A percentile compares a stretch with the other conserved stretches of the same genome.
phyloP scores from a whole-genome alignment of 2,888 invertebrate species.

The Spodoptera littoralis region DNA sequence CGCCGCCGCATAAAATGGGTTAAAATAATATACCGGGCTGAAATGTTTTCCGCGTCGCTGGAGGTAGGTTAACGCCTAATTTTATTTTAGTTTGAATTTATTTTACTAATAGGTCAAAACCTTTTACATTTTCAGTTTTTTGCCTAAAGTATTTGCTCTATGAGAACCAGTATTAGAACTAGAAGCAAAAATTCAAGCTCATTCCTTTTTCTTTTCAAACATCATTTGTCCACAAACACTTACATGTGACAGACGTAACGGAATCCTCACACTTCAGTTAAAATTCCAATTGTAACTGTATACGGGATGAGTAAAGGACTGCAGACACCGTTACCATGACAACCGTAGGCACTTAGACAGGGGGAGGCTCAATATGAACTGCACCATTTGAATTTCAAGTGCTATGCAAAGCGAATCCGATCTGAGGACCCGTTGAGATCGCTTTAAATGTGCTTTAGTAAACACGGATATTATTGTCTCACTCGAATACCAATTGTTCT shows the following conservation, averaged over 20 bases:
- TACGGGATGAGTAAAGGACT: conserved; percentile 44
- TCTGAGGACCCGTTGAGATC: conserved; percentile 71
- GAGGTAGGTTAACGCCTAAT: conserved; percentile 13
- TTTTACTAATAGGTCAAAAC: neutral
- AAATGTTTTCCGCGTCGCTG: conserved; percentile 34
- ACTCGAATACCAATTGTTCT: conserved; percentile 53
- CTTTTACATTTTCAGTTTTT: too few species aligned
- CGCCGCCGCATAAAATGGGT: conserved; percentile 21
- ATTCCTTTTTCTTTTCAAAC: neutral
- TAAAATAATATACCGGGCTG: conserved; percentile 38
- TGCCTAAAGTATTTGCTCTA: too few species aligned
- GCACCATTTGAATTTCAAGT: conserved; percentile 87
- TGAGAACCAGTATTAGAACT: too few species aligned
- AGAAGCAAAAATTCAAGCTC: neutral
- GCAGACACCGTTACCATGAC: conserved; percentile 69
- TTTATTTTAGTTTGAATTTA: conserved; percentile 11
- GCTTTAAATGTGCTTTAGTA: conserved; percentile 71
- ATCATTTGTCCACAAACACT: neutral
- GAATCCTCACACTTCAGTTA: conserved; percentile 26
- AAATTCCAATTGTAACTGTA: conserved; percentile 46
- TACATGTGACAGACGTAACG: conserved; percentile 11
- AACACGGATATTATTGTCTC: conserved; percentile 63
- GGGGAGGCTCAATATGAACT: conserved; percentile 82
- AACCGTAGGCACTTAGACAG: conserved; percentile 76
- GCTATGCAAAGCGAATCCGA: conserved; percentile 85